phyloP scores from a whole-genome alignment of 2,888 invertebrate genomes.

The Ormyrus labotus region DNA sequence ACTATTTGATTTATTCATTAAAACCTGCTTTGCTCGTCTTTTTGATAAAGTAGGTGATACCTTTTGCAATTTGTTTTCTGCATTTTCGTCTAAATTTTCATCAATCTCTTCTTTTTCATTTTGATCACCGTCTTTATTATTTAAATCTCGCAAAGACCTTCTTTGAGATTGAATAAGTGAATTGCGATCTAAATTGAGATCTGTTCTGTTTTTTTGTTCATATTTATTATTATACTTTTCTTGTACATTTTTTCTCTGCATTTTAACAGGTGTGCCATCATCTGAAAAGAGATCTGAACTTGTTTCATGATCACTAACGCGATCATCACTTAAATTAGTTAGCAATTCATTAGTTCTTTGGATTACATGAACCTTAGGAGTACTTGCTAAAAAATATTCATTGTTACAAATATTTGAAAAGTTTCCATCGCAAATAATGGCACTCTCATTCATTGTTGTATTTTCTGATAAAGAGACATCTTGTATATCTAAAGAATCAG shows the following conservation, averaged over 20 bases:
- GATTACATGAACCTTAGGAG: conserved; percentile 23
- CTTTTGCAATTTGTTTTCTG: background rate
- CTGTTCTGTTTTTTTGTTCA: too few species aligned
- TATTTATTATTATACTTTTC: too few species aligned
- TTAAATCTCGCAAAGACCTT: too few species aligned
- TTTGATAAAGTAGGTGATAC: background rate
- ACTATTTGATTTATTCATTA: conserved; percentile 5
- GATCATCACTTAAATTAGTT: background rate
- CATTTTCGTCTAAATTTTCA: background rate
- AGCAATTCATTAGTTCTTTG: conserved; percentile 31
- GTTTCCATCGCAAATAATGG: too few species aligned
- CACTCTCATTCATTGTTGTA: too few species aligned
- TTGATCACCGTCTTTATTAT: background rate
- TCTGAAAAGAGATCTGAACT: too few species aligned
- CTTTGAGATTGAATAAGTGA: too few species aligned
- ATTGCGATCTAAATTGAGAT: too few species aligned
- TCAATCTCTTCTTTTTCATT: background rate
- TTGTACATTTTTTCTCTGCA: background rate
- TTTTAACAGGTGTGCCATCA: too few species aligned
- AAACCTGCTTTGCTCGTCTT: background rate
- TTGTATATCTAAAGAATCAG: too few species aligned
- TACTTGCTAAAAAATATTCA: conserved; percentile 18
- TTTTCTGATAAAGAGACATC: too few species aligned
- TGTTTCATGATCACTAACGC: background rate
- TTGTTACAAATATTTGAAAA: too few species aligned